Evolutionary conservation across 2,113 vertebrate species (phyloP).

Genomic region (Archilochus colubris): DNA sequence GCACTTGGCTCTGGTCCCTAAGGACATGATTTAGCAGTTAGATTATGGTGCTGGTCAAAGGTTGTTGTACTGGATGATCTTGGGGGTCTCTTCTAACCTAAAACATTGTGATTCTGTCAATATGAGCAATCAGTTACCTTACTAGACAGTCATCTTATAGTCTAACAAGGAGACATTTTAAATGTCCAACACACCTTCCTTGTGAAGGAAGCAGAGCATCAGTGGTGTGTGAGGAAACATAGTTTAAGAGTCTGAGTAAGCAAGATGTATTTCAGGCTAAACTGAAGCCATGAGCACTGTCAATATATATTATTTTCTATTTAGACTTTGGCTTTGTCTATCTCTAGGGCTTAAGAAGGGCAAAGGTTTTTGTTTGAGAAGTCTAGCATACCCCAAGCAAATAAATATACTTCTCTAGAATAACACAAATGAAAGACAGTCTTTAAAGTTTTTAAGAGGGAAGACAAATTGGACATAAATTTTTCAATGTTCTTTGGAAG

Average conservation of each 20-base stretch:
- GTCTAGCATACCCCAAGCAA: background rate
- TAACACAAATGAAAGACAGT: background rate
- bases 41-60: too few species aligned
- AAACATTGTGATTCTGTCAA: background rate
- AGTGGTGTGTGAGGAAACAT: fast-evolving
- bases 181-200: background rate
- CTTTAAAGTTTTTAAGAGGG: background rate
- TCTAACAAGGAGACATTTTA: background rate
- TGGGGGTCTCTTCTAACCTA: too few species aligned
- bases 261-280: fast-evolving
- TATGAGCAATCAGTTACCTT: background rate
- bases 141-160: background rate
- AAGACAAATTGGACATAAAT: background rate
- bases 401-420: background rate
- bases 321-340: background rate
- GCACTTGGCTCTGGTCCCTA: too few species aligned
- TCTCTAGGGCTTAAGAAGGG: background rate
- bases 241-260: background rate
- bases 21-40: too few species aligned
- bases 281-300: background rate
- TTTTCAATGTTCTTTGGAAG: background rate
- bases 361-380: background rate
- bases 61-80: too few species aligned
- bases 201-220: fast-evolving
- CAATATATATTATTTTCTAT: background rate